Base-by-base conservation (phyloP, 2,888 invertebrate species). In the Metalampra italica region DNA sequence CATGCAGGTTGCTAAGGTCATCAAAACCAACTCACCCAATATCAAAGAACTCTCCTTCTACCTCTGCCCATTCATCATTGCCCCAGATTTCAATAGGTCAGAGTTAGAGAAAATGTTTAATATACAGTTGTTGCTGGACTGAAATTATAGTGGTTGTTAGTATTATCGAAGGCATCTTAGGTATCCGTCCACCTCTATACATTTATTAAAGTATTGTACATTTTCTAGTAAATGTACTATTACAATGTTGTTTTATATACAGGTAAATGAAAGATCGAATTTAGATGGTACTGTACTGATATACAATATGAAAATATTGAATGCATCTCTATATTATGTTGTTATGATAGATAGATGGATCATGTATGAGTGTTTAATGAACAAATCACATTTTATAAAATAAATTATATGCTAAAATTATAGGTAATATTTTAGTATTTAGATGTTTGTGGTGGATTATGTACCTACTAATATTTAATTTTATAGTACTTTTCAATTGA, bases 31-130 rank as follows among this genome's bases (percentile, higher is more conserved):
- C 77, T 88, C 88, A 51, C 88, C 90, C 9, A 88, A 87, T 64
- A 72, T 90, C 29, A 78, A 82, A 60, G 90, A 90, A 59, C 64
- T 90, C 37, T 90, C 90, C 49, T 90, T 90, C 60, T 90, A 90
- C 57, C 71, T 88, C 36, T 90, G 90, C 55, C 90, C 90, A 42
- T 90, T 90, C 57, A 87, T 90, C 37, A 84, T 82, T 59, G 78
- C 83, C 40, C 80, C 81, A 46, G 80, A 82, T 56, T 90, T 90
- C 53, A 83, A 86, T 60, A 77, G 84, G 65, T 65, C 78, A 57
- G 90, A 90, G 60, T 64, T 90, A 65, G 84, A 88, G 57, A 84
- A 84, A 69, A 78, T 90, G 78, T 90, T 88, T 63, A 75, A 82
- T 59, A 89, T 90, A 72, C 85, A 90, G 62, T 70, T 90, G 59